phyloP scores from a whole-genome alignment of 2,888 invertebrate species.

The Reticulitermes lucifugus region DNA sequence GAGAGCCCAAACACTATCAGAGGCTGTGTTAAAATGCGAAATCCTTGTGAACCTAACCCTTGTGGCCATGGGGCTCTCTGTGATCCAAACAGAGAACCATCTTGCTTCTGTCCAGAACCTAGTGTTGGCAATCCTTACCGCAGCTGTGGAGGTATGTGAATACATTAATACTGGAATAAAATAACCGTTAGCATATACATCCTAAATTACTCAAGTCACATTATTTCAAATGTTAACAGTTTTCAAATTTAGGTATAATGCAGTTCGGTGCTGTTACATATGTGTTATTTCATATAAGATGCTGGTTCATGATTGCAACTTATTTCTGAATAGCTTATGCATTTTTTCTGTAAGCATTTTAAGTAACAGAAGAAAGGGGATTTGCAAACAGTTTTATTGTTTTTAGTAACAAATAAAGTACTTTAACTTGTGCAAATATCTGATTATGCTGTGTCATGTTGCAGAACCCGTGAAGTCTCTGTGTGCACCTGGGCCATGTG shows the following conservation, averaged over 20 bases:
- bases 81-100: conserved; percentile 80
- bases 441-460: conserved; percentile 54
- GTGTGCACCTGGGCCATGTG: conserved; percentile 87
- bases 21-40: conserved; percentile 82
- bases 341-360: too few relatives aligned
- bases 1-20: conserved; percentile 90
- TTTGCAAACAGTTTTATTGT: too few relatives aligned
- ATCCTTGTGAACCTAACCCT: conserved; percentile 85
- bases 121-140: conserved; percentile 87
- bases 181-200: not conserved
- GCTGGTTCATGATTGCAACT: too few relatives aligned
- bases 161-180: not conserved
- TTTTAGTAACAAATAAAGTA: too few relatives aligned
- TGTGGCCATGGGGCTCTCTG: conserved; percentile 84
- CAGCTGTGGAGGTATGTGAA: conserved; percentile 70
- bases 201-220: not conserved
- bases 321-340: too few relatives aligned
- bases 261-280: too few relatives aligned
- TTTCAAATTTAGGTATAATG: too few relatives aligned
- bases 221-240: too few relatives aligned
- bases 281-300: too few relatives aligned
- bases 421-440: too few relatives aligned
- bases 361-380: too few relatives aligned
- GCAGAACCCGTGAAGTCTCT: conserved; percentile 71
- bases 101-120: conserved; percentile 88